These are phyloP conservation scores for Resseliella maxima DNA, from an alignment of 2,888 invertebrate species.

Conservation along the genomic window DNA sequence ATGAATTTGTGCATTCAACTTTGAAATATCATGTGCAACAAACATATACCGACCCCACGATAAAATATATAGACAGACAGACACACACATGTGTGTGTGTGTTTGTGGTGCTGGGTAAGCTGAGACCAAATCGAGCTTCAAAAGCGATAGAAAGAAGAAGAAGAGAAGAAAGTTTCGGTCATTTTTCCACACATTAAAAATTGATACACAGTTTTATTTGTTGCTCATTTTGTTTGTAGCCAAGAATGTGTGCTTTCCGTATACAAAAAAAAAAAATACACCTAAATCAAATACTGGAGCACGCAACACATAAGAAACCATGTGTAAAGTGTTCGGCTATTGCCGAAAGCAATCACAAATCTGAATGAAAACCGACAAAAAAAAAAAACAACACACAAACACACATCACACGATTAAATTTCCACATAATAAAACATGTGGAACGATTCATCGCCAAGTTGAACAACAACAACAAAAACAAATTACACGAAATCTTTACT, in stretches of 20 bases:
- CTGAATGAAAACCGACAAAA: not conserved
- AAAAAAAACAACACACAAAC: not conserved
- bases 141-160: not conserved
- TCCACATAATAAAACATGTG: conserved; percentile 28
- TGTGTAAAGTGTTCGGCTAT: not conserved
- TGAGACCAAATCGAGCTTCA: no score
- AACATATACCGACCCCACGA: not conserved
- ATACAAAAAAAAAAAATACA: no score
- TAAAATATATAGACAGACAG: not conserved
- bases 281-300: not conserved
- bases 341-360: not conserved
- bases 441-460: not conserved
- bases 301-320: not conserved
- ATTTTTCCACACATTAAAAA: not conserved
- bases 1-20: conserved; percentile 14
- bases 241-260: not conserved
- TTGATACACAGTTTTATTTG: not conserved
- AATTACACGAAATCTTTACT: no score
- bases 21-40: conserved; percentile 34
- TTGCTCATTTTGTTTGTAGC: not conserved
- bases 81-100: not conserved
- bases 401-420: not conserved
- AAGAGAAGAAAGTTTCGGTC: not conserved
- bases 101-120: no score
- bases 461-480: not conserved